Base-by-base conservation (phyloP, 2,888 invertebrate species). In the Ophion costatus region DNA sequence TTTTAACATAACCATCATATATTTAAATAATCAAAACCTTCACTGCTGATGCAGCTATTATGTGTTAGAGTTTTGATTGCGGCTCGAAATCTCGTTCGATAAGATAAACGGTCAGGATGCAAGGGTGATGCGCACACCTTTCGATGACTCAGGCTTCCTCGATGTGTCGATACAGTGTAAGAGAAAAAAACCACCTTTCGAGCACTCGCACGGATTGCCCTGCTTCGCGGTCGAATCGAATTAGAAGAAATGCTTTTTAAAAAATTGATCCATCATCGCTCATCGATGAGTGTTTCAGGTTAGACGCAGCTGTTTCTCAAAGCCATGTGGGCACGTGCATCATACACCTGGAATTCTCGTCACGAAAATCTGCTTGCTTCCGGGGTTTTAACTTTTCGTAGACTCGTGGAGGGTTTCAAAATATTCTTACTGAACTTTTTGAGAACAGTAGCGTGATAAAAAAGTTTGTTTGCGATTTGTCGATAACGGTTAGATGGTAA, bases 231-330 rank as follows among this genome's bases (percentile, higher is more conserved):
- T 33, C 86, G 87, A 88, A 86, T 81, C 88, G 91, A 92, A 93
- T 92, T 92, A 93, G 89, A 91, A 90, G 90, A 91, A 92, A 91
- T 91, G 92, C 91, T 92, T 92, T 92, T 92, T 90, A 90, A 91
- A 45, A 91, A 91, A 89, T 91, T 92, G 92, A 92, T 92, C 91
- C 89, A 92, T 92, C 91, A 92, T 90, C 87, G 88, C 45, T 17
- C 86, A 86, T 85, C 88, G 87, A 88, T 90, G 90, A 89, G 89
- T 89, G 90, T 24, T 59, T 57, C 67, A 42, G 77, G 10, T 38
- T 11, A 56, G 33, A 73, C 82, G 83, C 91, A 90, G 91, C 91
- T 92, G 91, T 88, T 75, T 76, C 42, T 33, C 24, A 22, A 5
- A 17, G 33, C 11, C 22, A 14, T 10, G 59, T 42, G 24, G 24